Conservation (phyloP, 1,140 invertebrate genomes). For the Macrocentrus cingulum region DNA sequence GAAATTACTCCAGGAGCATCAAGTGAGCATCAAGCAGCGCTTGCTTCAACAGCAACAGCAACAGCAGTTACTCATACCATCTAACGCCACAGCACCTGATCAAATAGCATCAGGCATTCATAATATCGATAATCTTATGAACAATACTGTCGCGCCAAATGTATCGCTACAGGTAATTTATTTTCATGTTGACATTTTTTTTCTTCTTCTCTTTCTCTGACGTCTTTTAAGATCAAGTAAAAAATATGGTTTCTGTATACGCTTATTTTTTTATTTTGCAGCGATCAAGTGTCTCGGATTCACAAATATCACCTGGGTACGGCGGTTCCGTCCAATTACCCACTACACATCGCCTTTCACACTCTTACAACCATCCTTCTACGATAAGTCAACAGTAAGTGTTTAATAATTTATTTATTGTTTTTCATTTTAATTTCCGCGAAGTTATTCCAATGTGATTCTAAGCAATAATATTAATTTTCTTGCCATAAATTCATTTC, state of each 20-base stretch:
- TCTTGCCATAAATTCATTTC: too few relatives aligned
- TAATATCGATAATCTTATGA: conserved; percentile 76
- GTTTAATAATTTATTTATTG: conserved; percentile 21
- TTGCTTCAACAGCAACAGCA: conserved; percentile 59
- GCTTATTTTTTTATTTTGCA: conserved; percentile 48
- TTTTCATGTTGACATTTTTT: not conserved
- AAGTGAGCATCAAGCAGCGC: conserved; percentile 54
- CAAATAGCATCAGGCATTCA: conserved; percentile 67
- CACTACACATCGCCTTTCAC: conserved; percentile 55
- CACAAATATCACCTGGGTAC: conserved; percentile 71
- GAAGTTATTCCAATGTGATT: too few relatives aligned
- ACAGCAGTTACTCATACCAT: conserved; percentile 69
- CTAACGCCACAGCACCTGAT: conserved; percentile 65
- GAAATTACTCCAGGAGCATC: conserved; percentile 52
- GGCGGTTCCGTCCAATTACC: conserved; percentile 58
- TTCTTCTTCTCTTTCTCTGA: not conserved
- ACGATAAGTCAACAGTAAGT: conserved; percentile 56
- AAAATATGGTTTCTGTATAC: too few relatives aligned
- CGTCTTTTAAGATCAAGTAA: not conserved
- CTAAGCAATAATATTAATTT: too few relatives aligned
- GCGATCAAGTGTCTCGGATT: conserved; percentile 71
- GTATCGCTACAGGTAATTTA: conserved; percentile 67
- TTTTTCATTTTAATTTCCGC: too few relatives aligned
- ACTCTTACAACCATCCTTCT: conserved; percentile 55
- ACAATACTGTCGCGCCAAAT: conserved; percentile 79